A percentile compares a stretch with the other conserved stretches of the same genome.
Conservation (phyloP, 1,140 invertebrate species). For the Melipona quadrifasciata region DNA sequence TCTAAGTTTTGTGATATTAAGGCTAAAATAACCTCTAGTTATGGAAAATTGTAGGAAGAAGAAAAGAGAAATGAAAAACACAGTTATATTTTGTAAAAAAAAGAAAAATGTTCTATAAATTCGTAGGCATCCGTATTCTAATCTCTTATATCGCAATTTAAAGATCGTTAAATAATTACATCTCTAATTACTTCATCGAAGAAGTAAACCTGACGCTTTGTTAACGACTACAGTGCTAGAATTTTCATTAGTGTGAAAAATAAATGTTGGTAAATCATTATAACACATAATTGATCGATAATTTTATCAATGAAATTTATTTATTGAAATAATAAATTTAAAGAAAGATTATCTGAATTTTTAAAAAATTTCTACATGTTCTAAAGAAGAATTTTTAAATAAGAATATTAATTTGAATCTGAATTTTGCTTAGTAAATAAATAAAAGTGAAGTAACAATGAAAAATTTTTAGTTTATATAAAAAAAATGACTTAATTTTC, state of each 20-base stretch:
- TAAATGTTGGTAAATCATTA: not conserved
- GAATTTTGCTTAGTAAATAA: too few species aligned
- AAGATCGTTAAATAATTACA: slow-evolving; percentile 13
- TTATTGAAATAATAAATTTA: not conserved
- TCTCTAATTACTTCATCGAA: slow-evolving; percentile 2
- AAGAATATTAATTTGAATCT: too few species aligned
- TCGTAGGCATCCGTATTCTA: not conserved
- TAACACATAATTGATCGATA: not conserved
- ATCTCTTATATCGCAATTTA: not conserved
- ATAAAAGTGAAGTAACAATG: too few species aligned
- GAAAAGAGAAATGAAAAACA: too few species aligned
- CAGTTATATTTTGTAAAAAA: not conserved
- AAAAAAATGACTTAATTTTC: not conserved
- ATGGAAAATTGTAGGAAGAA: not conserved
- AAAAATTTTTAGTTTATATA: not conserved
- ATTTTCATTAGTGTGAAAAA: not conserved
- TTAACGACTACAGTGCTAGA: not conserved
- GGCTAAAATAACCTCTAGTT: not conserved
- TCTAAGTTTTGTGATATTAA: not conserved
- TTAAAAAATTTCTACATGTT: not conserved
- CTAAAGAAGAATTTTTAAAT: too few species aligned
- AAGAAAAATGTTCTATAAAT: not conserved
- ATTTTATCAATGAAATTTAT: not conserved
- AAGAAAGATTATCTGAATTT: not conserved
- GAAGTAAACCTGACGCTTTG: not conserved